Percentiles rank a stretch among this genome's conserved stretches.
These are phyloP conservation scores for Podarcis raffonei DNA, from an alignment of 2,113 vertebrate genomes.

Conservation along the genomic window DNA sequence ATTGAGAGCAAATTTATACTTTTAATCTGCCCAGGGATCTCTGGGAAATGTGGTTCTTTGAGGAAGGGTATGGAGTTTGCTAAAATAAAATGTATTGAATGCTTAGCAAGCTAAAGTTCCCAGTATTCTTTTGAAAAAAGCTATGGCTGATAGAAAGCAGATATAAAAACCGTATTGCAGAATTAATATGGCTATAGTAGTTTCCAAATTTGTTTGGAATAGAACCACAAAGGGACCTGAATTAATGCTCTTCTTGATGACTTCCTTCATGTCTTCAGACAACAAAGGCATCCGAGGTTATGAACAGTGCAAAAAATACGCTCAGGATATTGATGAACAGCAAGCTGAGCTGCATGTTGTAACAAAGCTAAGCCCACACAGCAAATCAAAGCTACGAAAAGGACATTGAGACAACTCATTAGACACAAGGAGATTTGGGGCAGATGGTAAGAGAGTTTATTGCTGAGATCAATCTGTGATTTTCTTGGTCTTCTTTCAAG, in stretches of 20 bases:
- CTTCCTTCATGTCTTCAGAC: not conserved
- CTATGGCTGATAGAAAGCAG: not conserved
- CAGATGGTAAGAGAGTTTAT: slow-evolving; percentile 13
- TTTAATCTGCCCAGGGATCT: too few relatives aligned
- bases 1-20: too few relatives aligned
- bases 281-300: not conserved
- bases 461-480: slow-evolving; percentile 17
- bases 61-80: not conserved
- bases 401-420: slow-evolving; percentile 4
- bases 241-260: not conserved
- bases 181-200: not conserved
- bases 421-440: slow-evolving; percentile 9
- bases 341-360: not conserved
- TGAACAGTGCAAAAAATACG: not conserved
- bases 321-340: not conserved
- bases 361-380: not conserved
- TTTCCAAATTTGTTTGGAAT: not conserved
- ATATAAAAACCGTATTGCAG: not conserved
- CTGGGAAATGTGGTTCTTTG: not conserved
- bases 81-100: not conserved
- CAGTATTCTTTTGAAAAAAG: not conserved
- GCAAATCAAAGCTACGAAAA: slow-evolving; percentile 8
- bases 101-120: not conserved
- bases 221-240: not conserved
- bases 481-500: slow-evolving; percentile 25